Conservation (phyloP, 2,888 invertebrate genomes). For the Limnephilus marmoratus region DNA sequence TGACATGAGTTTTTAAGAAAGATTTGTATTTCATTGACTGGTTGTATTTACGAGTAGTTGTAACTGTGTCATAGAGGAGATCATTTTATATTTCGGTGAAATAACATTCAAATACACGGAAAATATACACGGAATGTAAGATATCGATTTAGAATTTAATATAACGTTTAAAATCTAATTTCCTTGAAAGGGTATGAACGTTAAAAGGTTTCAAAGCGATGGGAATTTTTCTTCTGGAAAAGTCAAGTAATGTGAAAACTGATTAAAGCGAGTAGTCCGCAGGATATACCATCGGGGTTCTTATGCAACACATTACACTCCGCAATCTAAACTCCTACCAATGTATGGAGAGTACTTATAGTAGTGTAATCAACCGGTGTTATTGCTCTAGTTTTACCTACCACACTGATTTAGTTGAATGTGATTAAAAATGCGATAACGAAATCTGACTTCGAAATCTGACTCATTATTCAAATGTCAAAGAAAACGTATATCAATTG, state of each 20-base stretch:
- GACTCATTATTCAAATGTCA: too few relatives aligned
- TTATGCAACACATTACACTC: conserved; percentile 12
- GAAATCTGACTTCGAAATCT: too few relatives aligned
- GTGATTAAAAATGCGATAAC: too few relatives aligned
- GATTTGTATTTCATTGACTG: too few relatives aligned
- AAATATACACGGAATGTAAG: not conserved
- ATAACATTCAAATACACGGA: not conserved
- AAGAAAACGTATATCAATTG: too few relatives aligned
- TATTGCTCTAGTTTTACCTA: not conserved
- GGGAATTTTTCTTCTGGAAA: not conserved
- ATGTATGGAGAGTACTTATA: not conserved
- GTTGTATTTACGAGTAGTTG: too few relatives aligned
- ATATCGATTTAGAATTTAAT: too few relatives aligned
- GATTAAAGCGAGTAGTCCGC: conserved; percentile 20
- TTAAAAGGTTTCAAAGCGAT: not conserved
- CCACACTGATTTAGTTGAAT: not conserved
- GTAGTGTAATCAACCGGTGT: not conserved
- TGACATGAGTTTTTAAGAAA: too few relatives aligned
- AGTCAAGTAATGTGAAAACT: conserved; percentile 1
- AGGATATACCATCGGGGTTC: not conserved
- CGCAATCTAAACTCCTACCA: not conserved
- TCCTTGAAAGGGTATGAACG: not conserved
- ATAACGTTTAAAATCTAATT: not conserved
- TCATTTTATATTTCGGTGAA: too few relatives aligned
- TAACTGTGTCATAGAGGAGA: not conserved